Evolutionary conservation across 1,140 invertebrate species (phyloP).

Genomic region (Cardiocondyla obscurior): DNA sequence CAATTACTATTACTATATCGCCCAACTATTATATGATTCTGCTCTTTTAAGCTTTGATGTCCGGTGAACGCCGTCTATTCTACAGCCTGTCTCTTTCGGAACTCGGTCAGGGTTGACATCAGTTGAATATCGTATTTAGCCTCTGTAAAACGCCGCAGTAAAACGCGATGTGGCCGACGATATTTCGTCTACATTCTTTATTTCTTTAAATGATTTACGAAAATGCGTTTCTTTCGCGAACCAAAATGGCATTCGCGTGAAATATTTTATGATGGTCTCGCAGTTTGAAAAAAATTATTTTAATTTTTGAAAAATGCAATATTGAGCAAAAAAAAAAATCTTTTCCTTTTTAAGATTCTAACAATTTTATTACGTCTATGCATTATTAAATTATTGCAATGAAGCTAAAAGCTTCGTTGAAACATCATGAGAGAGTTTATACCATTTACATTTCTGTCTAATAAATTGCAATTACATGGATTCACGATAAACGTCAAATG

Average conservation of each 20-base stretch:
- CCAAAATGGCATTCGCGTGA: background rate
- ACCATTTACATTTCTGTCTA: background rate
- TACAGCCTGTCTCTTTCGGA: slow-evolving; percentile 23
- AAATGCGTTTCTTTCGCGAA: background rate
- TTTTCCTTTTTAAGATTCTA: background rate
- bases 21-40: slow-evolving; percentile 32
- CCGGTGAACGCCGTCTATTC: slow-evolving; percentile 43
- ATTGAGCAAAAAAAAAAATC: no score
- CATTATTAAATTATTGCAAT: background rate
- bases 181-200: background rate
- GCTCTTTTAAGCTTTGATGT: slow-evolving; percentile 57
- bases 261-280: background rate
- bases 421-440: background rate
- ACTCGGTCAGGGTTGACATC: slow-evolving; percentile 63
- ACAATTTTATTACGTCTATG: background rate
- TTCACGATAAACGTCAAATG: background rate
- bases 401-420: background rate
- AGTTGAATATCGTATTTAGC: slow-evolving; percentile 9
- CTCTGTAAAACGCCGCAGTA: slow-evolving; percentile 29
- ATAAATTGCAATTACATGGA: slow-evolving; percentile 7
- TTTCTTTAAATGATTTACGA: background rate
- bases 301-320: background rate
- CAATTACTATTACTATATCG: slow-evolving; percentile 6
- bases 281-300: background rate
- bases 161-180: slow-evolving; percentile 7